Base-by-base conservation (phyloP, 2,113 vertebrate genomes). In the Pluvialis apricaria region DNA sequence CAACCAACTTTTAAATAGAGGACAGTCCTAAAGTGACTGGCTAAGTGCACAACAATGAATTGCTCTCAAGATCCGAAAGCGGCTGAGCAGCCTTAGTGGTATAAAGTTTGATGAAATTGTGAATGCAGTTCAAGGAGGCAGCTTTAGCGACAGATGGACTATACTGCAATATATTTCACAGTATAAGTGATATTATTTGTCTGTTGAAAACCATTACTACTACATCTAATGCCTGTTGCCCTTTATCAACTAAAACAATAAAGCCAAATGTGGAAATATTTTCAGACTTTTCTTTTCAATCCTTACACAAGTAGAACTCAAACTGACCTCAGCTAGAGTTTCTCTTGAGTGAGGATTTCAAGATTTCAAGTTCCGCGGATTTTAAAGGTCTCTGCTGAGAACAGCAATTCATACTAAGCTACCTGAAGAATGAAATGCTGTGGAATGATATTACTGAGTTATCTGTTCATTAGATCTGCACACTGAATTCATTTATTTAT, bases 341-440 rank as follows among this genome's bases (percentile, higher is more conserved):
- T 88, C 85, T 49, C 32, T 86, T 90, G 32, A 86, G 55, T 40
- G 19, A 92, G 26, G 16, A 92, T 61, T 78, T 85, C 21, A 82
- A 75, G 69, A 84, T 84, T 82, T 58, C 76, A 78, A 16, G 20
- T 80, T 90, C 29, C 20, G 45, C 8, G 10, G 60, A 70, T 21
- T 90, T 92, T 44, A 77, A 85, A 92, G 29, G 15, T 93, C 40
- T 91, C 65, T 91, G 69, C 28, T 89, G 86, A 81, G 49, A 86
- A 86, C 6, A 90, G 52, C 17, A 79, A 72, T 72, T 81, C 32
- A 64, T 60, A 76, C 34, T 61, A 79, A 84, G 34, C 49, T 85
- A 94, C 88, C 94, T 92, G 92, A 94, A 94, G 57, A 82, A 94
- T 52, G 32, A 95, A 93, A 87, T 11, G 9, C 5, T 73, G 57